A percentile compares a stretch with the other conserved stretches of the same genome.
phyloP scores from a whole-genome alignment of 2,113 vertebrate species.

The Chitala chitala region DNA sequence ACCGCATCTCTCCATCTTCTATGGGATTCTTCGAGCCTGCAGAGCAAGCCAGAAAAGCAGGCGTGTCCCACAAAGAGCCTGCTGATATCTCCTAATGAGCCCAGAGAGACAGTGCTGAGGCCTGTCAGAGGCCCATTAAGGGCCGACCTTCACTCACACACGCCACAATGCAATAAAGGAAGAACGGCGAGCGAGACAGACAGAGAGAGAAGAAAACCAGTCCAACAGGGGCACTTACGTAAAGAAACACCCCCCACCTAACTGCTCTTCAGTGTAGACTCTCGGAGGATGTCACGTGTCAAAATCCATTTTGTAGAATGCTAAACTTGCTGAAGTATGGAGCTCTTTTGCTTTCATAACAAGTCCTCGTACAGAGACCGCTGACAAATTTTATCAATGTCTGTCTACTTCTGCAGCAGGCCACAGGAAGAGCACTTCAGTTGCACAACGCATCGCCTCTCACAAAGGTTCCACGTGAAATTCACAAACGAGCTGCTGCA shows the following conservation, averaged over 20 bases:
- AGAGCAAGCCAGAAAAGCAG: not conserved
- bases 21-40: not conserved
- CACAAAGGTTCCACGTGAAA: not conserved
- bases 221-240: not conserved
- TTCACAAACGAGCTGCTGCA: not conserved
- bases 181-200: too few relatives aligned
- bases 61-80: not conserved
- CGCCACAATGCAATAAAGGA: not conserved
- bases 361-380: too few relatives aligned
- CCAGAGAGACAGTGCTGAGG: not conserved
- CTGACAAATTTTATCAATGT: not conserved
- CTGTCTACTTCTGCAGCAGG: not conserved
- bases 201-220: not conserved
- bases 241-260: not conserved
- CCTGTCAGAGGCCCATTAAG: not conserved
- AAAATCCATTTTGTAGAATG: not conserved
- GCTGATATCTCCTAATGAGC: conserved; percentile 15
- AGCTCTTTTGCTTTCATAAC: too few relatives aligned
- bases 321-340: not conserved
- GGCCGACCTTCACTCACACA: not conserved
- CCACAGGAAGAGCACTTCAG: not conserved
- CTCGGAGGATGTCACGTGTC: too few relatives aligned
- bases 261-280: not conserved
- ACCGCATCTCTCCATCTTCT: not conserved
- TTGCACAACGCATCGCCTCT: not conserved